Conservation (phyloP, 2,797 vertebrate species). For the Pelodytes ibericus region DNA sequence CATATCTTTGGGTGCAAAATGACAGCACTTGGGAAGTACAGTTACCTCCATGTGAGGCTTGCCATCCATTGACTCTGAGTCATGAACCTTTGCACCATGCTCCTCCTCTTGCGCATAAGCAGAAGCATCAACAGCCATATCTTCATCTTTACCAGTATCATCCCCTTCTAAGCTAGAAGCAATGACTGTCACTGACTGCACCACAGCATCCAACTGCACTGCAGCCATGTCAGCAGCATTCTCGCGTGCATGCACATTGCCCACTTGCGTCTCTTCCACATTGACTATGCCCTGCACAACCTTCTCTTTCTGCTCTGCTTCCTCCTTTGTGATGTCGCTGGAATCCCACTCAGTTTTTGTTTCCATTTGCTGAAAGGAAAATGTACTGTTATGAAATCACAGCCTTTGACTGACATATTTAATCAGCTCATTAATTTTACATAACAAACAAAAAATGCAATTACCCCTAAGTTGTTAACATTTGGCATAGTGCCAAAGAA, state of each 20-base stretch:
- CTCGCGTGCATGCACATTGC: slow-evolving; percentile 71
- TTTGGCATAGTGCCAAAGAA: too few species aligned
- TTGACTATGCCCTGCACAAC: slow-evolving; percentile 73
- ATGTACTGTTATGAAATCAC: slow-evolving; percentile 2
- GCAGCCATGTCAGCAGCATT: slow-evolving; percentile 66
- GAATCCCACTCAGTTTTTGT: slow-evolving; percentile 68
- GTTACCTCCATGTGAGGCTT: slow-evolving; percentile 81
- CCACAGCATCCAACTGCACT: slow-evolving; percentile 56
- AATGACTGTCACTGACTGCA: slow-evolving; percentile 58
- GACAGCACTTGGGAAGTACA: background rate
- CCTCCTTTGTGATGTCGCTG: slow-evolving; percentile 57
- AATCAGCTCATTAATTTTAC: too few species aligned
- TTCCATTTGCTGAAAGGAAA: slow-evolving; percentile 78
- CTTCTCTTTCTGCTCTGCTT: slow-evolving; percentile 61
- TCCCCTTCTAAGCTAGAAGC: slow-evolving; percentile 64
- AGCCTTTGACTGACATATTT: too few species aligned
- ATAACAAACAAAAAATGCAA: too few species aligned
- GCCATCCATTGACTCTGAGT: slow-evolving; percentile 66
- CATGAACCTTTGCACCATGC: slow-evolving; percentile 62
- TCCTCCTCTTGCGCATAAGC: slow-evolving; percentile 63
- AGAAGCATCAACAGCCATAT: slow-evolving; percentile 57
- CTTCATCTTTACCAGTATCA: slow-evolving; percentile 65
- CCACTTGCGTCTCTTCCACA: slow-evolving; percentile 73
- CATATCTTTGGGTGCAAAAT: background rate
- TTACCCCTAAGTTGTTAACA: too few species aligned